phyloP scores from a whole-genome alignment of 2,888 invertebrate species.

The Acrobasis repandana region DNA sequence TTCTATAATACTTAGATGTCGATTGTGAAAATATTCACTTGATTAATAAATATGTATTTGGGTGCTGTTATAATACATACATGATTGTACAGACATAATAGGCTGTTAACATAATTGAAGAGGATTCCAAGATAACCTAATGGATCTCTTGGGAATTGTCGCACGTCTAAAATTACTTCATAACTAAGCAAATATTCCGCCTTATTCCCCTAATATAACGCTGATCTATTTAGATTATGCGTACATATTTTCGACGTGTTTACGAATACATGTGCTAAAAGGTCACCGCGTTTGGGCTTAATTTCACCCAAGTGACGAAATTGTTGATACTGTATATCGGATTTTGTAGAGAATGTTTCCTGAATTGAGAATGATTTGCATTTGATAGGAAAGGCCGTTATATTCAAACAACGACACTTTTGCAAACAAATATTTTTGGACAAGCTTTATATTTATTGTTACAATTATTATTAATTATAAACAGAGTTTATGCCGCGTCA shows the following conservation, averaged over 20 bases:
- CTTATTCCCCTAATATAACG: background rate
- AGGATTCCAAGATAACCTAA: conserved; percentile 7
- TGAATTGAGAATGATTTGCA: too few relatives aligned
- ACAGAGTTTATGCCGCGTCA: too few relatives aligned
- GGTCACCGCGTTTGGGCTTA: conserved; percentile 1
- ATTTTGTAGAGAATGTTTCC: background rate
- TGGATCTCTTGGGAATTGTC: background rate
- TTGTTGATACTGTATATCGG: background rate
- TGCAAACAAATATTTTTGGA: too few relatives aligned
- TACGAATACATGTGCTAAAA: conserved; percentile 2
- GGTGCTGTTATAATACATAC: too few relatives aligned
- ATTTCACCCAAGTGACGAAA: conserved; percentile 12
- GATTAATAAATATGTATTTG: too few relatives aligned
- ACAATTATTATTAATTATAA: too few relatives aligned
- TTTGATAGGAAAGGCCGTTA: too few relatives aligned
- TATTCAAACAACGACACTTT: too few relatives aligned
- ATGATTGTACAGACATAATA: background rate
- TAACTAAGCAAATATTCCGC: background rate
- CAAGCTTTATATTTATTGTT: too few relatives aligned
- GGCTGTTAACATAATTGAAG: conserved; percentile 14
- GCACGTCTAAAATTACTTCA: background rate
- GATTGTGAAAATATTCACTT: background rate
- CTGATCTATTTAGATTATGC: background rate
- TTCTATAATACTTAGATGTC: background rate
- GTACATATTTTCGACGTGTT: background rate